phyloP scores from a whole-genome alignment of 2,113 vertebrate genomes.

The Coptodon rendalli region DNA sequence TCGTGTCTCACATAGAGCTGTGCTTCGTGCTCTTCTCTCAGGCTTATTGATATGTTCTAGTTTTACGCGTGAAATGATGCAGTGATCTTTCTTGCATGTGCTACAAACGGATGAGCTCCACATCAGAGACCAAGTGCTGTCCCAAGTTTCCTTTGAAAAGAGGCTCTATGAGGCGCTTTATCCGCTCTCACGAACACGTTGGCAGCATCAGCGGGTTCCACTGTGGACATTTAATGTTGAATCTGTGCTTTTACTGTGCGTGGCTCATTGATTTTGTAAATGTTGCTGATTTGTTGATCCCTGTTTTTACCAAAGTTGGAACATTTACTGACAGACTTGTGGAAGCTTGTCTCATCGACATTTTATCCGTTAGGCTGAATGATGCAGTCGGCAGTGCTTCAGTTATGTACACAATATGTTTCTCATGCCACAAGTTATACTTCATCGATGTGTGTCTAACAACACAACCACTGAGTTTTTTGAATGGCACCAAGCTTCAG shows the following conservation, averaged over 20 bases:
- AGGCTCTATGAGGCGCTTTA: not conserved
- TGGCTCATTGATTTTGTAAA: not conserved
- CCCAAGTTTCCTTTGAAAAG: not conserved
- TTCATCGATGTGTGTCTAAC: not conserved
- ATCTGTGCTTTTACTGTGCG: not conserved
- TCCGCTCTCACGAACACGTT: not conserved
- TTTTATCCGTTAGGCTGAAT: not conserved
- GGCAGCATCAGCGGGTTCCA: not conserved
- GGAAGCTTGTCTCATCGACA: not conserved
- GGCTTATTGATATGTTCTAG: not conserved
- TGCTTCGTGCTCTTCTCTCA: not conserved
- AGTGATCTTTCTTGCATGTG: fast-evolving
- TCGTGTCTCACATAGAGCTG: not conserved
- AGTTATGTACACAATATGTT: not conserved
- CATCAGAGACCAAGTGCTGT: not conserved
- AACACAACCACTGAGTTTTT: not conserved
- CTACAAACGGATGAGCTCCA: not conserved
- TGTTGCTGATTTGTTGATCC: not conserved
- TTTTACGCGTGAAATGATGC: not conserved
- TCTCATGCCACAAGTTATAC: not conserved
- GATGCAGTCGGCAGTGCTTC: not conserved
- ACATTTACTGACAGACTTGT: not conserved
- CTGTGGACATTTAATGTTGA: not conserved
- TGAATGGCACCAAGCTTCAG: not conserved
- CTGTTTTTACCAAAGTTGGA: not conserved